phyloP scores from a whole-genome alignment of 2,797 vertebrate genomes.

The Potorous gilbertii region DNA sequence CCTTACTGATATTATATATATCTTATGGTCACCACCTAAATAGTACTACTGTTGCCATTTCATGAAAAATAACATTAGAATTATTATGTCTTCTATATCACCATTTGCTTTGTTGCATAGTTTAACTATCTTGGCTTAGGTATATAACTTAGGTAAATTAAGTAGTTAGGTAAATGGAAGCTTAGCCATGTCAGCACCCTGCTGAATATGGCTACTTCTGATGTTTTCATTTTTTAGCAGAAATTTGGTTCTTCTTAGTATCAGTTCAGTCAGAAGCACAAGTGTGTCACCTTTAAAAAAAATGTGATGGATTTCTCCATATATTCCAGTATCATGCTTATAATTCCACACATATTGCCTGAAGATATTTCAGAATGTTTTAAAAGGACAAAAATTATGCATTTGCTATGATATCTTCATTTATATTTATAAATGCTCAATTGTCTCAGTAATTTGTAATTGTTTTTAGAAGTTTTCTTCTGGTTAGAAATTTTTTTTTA shows the following conservation, averaged over 20 bases:
- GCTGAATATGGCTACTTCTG: slow-evolving; percentile 38
- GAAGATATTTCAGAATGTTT: neutral
- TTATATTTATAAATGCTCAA: slow-evolving; percentile 6
- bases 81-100: slow-evolving; percentile 61
- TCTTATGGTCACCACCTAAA: slow-evolving; percentile 46
- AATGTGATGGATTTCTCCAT: neutral
- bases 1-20: slow-evolving; percentile 47
- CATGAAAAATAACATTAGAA: slow-evolving; percentile 67
- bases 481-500: neutral
- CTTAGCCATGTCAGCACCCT: slow-evolving; percentile 3
- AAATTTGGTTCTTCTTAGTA: neutral
- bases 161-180: slow-evolving; percentile 47
- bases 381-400: neutral
- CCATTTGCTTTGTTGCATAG: slow-evolving; percentile 58
- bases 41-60: slow-evolving; percentile 67
- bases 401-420: no score
- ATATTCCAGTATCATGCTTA: neutral
- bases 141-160: neutral
- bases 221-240: neutral
- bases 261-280: neutral
- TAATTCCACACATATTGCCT: neutral
- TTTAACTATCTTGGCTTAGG: slow-evolving; percentile 38
- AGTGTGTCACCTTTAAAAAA: neutral
- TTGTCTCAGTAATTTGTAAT: neutral
- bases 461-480: neutral